Evolutionary conservation across 2,113 vertebrate genomes (phyloP).

Genomic region (Chaetodon trifascialis): DNA sequence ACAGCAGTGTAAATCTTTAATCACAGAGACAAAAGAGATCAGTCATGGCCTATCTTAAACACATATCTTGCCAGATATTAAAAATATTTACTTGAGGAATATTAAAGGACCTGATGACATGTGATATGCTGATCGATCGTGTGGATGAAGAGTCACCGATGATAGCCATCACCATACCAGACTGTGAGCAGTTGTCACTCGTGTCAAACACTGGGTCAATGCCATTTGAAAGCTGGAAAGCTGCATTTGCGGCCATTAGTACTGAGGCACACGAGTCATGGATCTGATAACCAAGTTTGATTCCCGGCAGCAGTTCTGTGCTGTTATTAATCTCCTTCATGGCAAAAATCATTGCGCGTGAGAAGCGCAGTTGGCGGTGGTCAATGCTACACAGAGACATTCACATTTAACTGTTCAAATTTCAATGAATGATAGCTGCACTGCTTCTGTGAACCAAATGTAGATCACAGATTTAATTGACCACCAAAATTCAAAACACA

Average conservation of each 20-base stretch:
- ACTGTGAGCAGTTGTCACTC: conserved; percentile 33
- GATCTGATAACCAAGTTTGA: conserved; percentile 79
- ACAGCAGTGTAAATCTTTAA: neutral
- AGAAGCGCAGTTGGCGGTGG: conserved; percentile 73
- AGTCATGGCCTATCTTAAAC: neutral
- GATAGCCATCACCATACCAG: conserved; percentile 62
- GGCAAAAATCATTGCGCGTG: conserved; percentile 78
- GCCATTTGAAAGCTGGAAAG: conserved; percentile 75
- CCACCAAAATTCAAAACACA: neutral
- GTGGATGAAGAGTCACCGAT: conserved; percentile 81
- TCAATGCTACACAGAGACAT: conserved; percentile 62
- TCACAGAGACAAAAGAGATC: no score
- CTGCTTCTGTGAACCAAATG: neutral
- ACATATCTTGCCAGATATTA: fast-evolving
- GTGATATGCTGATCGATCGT: conserved; percentile 77
- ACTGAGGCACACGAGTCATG: conserved; percentile 78
- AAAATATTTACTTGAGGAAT: conserved; percentile 76
- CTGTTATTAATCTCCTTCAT: conserved; percentile 84
- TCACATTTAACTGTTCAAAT: neutral
- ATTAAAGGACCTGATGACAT: conserved; percentile 69
- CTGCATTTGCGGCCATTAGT: conserved; percentile 56
- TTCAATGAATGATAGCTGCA: no score
- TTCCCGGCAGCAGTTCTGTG: conserved; percentile 69
- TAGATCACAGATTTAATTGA: no score
- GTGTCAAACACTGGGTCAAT: conserved; percentile 43